Conservation (phyloP, 1,140 invertebrate species). For the Leptinotarsa undecemlineata region DNA sequence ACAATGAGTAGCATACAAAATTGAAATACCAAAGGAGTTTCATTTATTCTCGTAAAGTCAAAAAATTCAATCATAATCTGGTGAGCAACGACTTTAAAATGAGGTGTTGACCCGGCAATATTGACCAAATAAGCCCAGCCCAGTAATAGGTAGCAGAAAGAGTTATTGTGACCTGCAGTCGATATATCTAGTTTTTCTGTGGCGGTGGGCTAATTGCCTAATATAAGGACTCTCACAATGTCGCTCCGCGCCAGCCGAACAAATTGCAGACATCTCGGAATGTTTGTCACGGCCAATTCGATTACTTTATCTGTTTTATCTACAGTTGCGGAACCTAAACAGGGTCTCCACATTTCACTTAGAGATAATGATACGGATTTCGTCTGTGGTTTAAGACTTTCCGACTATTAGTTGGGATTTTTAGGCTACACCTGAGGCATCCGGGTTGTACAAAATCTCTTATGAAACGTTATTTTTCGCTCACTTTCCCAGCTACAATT, state of each 20-base stretch:
- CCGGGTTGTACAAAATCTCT: not conserved
- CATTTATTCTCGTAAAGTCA: too few species aligned
- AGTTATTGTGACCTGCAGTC: not conserved
- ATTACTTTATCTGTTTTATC: conserved; percentile 45
- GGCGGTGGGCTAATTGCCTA: conserved; percentile 33
- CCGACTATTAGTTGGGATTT: not conserved
- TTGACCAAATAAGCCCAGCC: not conserved
- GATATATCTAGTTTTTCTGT: conserved; percentile 10
- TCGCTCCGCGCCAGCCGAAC: conserved; percentile 34
- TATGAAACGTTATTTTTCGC: too few species aligned
- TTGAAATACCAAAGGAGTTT: too few species aligned
- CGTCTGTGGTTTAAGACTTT: conserved; percentile 28
- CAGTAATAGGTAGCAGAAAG: not conserved
- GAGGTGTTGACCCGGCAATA: not conserved
- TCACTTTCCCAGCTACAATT: too few species aligned
- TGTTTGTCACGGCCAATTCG: conserved; percentile 37
- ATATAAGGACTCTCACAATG: conserved; percentile 28
- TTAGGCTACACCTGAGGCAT: not conserved
- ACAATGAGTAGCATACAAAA: too few species aligned
- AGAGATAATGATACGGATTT: conserved; percentile 15
- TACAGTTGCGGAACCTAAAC: conserved; percentile 38
- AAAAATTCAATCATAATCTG: too few species aligned
- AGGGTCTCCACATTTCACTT: conserved; percentile 42
- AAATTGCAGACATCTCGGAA: conserved; percentile 49
- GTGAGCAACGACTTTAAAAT: not conserved